These are phyloP conservation scores for Callinectes sapidus DNA, from an alignment of 2,888 invertebrate species.

Conservation along the genomic window DNA sequence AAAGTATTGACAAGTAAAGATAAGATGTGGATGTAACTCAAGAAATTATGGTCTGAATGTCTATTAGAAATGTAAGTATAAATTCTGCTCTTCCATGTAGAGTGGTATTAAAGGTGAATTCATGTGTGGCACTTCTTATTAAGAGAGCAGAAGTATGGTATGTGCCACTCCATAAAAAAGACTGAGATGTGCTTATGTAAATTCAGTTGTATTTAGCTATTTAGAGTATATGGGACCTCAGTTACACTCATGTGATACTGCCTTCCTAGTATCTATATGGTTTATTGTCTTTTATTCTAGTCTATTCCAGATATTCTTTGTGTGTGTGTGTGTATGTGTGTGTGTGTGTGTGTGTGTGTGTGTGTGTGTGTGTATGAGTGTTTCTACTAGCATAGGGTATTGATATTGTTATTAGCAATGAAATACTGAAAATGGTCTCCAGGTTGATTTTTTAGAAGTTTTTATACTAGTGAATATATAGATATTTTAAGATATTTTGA, in stretches of 20 bases:
- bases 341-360: conserved; percentile 22
- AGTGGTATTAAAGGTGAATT: background rate
- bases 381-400: background rate
- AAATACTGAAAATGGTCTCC: background rate
- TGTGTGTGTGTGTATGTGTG: conserved; percentile 21
- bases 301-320: background rate
- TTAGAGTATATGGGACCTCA: background rate
- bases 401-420: background rate
- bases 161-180: background rate
- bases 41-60: background rate
- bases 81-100: background rate
- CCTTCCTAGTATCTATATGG: background rate
- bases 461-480: background rate
- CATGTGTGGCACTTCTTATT: background rate
- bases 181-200: too few relatives aligned
- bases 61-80: background rate
- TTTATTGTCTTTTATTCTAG: too few relatives aligned
- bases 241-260: background rate
- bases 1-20: background rate
- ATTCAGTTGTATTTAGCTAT: background rate
- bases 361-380: conserved; percentile 15
- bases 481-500: background rate
- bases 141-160: background rate
- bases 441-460: background rate
- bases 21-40: background rate